Evolutionary conservation across 2,113 vertebrate species (phyloP), one percentile per base, ranked within the genome.

Genomic region (Marmota flaviventris): DNA sequence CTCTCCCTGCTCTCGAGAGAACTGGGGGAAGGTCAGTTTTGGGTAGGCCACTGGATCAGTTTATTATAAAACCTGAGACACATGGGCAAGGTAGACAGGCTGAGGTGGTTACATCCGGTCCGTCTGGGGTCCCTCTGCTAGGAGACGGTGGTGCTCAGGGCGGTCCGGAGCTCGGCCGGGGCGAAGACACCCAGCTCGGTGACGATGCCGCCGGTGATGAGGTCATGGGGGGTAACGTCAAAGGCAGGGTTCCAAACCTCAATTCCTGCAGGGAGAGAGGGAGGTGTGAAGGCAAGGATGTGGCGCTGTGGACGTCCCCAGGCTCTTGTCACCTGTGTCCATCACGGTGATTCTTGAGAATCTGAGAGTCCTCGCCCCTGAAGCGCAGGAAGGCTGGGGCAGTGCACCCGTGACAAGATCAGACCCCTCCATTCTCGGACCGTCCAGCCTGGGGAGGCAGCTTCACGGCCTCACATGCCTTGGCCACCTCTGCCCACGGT

Each of bases 211-310:
- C 99, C 99, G 0, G 99, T 99, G 98, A 99, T 99, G 94, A 99
- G 98, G 96, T 99, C 98, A 29, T 99, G 99, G 42, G 99, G 99
- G 34, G 99, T 99, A 89, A 99, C 98, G 24, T 99, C 99, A 0
- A 99, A 99, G 4, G 99, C 99, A 0, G 99, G 99, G 97, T 99
- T 99, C 99, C 99, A 99, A 51, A 99, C 99, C 1, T 98, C 98
- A 7, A 99, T 99, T 34, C 99, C 99, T 99, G 97, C 11, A 65
- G 88, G 53, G 32, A 89, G n/a, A 86, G 37, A 73, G 5, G 65
- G 72, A 73, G 18, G 4, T 8, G 34, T 73, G 42, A 48, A 85
- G 53, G 76, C 39, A 53, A 7, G 53, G 20, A 18, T 17, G 14
- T 16, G 48, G 56, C 27, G 42, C 75, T 45, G 24, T 61, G 45